Evolutionary conservation across 1,140 invertebrate genomes (phyloP), one percentile per base, ranked within the genome.

Genomic region (Kradibia gibbosae): DNA sequence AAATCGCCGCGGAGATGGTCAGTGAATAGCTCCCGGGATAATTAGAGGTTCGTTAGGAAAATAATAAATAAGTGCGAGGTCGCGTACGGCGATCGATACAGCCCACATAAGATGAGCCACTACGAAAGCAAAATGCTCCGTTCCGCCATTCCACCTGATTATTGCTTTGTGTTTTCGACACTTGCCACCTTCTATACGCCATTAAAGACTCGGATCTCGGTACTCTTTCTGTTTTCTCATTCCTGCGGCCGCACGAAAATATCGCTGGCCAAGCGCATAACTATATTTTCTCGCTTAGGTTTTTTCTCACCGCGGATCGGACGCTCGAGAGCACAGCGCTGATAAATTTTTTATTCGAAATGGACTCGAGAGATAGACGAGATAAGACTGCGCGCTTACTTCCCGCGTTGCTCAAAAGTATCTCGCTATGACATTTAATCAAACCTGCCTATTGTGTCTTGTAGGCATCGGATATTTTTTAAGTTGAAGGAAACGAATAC

Each of bases 201-300:
- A n/a, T n/a, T n/a, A n/a, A n/a, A n/a, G n/a, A n/a, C n/a, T 7
- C 17, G 8, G 45, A 7, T 48, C 8, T 48, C 17, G 8, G 17
- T 48, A 17, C 17, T 48, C 17, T 48, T 48, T 17, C 17, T 48
- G 45, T 48, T 48, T 48, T 17, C 45, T 17, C 45, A 53, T 22
- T 17, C 5, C 22, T 13, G 42, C 42, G 42, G 42, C 83, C 84
- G 82, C 20, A 22, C 34, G 8, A 34, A 53, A 57, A 25, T 62
- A 28, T 17, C 34, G 13, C 10, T 67, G 28, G 10, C 20, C 60
- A 34, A 13, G 31, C 5, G 5, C 25, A 28, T 4, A 25, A 5
- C 31, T 2, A 13, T 17, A 34, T 28, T 65, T 39, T 39, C 62
- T 67, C 34, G 15, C 34, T n/a, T n/a, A n/a, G n/a, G 62, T 39